A percentile compares a stretch with the other conserved stretches of the same genome.
Conservation (phyloP, 2,888 invertebrate species). For the Brenthis ino region DNA sequence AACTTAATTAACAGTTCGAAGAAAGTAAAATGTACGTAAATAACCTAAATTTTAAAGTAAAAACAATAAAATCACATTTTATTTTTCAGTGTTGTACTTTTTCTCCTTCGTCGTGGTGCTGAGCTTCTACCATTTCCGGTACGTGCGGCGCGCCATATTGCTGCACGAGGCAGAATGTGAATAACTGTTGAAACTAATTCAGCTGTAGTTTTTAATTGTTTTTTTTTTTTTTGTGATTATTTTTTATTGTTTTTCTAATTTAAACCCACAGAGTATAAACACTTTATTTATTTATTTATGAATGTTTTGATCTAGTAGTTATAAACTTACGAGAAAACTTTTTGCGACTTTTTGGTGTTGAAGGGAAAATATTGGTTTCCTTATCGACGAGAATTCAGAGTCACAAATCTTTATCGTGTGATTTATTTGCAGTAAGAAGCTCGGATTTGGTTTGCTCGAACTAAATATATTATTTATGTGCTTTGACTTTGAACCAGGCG, state of each 20-base stretch:
- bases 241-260: not conserved
- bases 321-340: too few relatives aligned
- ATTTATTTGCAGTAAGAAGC: slow-evolving; percentile 31
- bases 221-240: not conserved
- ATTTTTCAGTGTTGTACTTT: slow-evolving; percentile 67
- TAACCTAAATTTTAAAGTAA: not conserved
- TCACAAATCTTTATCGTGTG: slow-evolving; percentile 38
- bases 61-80: not conserved
- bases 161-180: slow-evolving; percentile 72
- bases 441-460: not conserved
- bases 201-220: not conserved
- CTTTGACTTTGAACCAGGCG: not conserved
- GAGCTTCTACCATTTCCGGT: slow-evolving; percentile 76
- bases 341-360: not conserved
- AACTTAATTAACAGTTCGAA: too few relatives aligned
- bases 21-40: not conserved
- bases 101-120: slow-evolving; percentile 73
- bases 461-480: not conserved
- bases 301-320: too few relatives aligned
- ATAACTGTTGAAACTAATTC: slow-evolving; percentile 5
- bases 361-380: slow-evolving; percentile 23
- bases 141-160: slow-evolving; percentile 72
- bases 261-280: too few relatives aligned
- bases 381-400: slow-evolving; percentile 16
- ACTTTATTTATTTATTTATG: too few relatives aligned